Base-by-base conservation (phyloP, 1,140 invertebrate species). In the Tetragonula clypearis region DNA sequence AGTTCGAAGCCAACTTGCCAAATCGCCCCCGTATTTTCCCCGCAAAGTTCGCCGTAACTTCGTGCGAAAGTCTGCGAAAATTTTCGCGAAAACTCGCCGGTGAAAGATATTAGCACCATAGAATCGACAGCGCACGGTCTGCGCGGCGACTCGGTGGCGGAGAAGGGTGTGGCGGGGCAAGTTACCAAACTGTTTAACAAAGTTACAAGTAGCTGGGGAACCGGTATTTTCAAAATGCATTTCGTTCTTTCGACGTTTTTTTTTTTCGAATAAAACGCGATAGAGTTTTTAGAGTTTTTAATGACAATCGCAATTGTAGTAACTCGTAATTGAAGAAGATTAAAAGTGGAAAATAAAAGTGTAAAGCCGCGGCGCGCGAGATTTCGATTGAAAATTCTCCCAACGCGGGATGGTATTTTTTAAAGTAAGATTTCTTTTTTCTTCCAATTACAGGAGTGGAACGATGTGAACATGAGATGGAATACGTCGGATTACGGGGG, bases 391-490 rank as follows among this genome's bases (percentile, higher is more conserved):
- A 26, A 53, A 56, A 79, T 75, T 72, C 68, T 69, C 6, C 6
- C 41, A 49, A 49, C 17, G 11, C 35, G 23, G 60, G 53, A 9
- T 56, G 17, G 26, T 9, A 49, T 68, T 82, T 26, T 53, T 30
- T 30, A 30, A 41, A 53, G 21, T 35, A 26, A 82, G n/a, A 62
- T n/a, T 62, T 19, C 71, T 66, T 49, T 35, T 35, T 35, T 2
- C 3, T 26, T 89, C 55, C 56, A 79, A 82, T 90, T 95, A 72
- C 95, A 99, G 98, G 98, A 99, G 96, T 99, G 99, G 99, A 99
- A 98, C 93, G 99, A 99, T 95, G 98, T 98, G 95, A 99, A 99
- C 96, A 96, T 99, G 92, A 97, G 97, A 94, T 99, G 99, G 99
- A 99, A 99, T 95, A 97, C 97, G 90, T 97, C 97, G 82, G 98